phyloP scores from a whole-genome alignment of 2,113 vertebrate species.

The Mandrillus leucophaeus region DNA sequence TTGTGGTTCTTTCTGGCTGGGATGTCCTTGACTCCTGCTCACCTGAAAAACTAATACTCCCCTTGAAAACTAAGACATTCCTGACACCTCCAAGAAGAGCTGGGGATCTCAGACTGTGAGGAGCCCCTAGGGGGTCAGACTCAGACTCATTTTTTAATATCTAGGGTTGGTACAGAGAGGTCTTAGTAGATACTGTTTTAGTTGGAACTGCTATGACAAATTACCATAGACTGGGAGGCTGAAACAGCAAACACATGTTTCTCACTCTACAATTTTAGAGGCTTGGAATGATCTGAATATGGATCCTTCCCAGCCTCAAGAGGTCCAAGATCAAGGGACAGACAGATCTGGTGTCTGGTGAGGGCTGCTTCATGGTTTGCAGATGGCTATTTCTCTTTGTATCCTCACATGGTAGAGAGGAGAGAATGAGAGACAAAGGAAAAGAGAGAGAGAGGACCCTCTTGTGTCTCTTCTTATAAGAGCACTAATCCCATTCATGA shows the following conservation, averaged over 20 bases:
- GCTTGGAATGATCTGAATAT: too few relatives aligned
- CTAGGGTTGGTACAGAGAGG: background rate
- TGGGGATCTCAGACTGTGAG: background rate
- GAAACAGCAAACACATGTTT: too few relatives aligned
- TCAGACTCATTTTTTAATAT: background rate
- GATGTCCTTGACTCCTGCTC: background rate
- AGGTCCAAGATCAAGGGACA: background rate
- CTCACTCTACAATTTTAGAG: background rate
- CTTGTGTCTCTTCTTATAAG: background rate
- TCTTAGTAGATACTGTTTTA: background rate
- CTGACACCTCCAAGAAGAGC: background rate
- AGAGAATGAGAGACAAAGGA: too few relatives aligned
- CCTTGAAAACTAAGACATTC: background rate
- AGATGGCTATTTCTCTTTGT: background rate
- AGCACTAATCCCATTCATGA: background rate
- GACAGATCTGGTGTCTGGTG: background rate
- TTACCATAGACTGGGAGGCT: background rate
- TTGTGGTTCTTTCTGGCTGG: background rate
- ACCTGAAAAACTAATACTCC: background rate
- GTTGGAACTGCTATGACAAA: background rate
- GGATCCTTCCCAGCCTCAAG: too few relatives aligned
- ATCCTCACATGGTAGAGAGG: too few relatives aligned
- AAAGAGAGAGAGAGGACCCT: background rate
- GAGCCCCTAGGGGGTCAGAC: background rate
- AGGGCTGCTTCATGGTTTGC: background rate